Conservation (phyloP, 2,113 vertebrate genomes). For the Otocyon megalotis region DNA sequence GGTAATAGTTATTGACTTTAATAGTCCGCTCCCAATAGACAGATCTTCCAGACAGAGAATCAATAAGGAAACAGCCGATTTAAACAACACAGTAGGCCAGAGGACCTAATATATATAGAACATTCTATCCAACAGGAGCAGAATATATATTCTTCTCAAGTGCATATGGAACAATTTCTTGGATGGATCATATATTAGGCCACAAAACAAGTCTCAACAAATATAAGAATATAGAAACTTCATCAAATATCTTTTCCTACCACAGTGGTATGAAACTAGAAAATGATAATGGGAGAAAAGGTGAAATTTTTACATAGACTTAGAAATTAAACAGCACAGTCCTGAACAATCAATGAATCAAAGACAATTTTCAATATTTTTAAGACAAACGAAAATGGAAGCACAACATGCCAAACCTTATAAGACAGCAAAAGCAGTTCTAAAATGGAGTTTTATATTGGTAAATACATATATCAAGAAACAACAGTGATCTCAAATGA, state of each 20-base stretch:
- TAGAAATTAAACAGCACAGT: background rate
- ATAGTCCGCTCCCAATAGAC: background rate
- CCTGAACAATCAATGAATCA: background rate
- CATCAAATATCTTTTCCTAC: background rate
- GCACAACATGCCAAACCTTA: background rate
- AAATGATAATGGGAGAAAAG: background rate
- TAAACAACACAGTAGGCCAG: background rate
- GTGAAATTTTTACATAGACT: background rate
- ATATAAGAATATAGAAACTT: background rate
- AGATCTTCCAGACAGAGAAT: background rate
- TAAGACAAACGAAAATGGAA: background rate
- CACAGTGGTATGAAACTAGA: background rate
- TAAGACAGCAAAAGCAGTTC: background rate
- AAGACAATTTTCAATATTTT: background rate
- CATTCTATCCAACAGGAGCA: background rate
- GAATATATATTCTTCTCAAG: background rate
- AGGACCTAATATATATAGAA: background rate
- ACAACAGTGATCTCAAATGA: background rate
- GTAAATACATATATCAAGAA: background rate
- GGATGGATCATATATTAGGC: background rate
- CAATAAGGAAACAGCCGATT: background rate
- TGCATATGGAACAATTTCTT: background rate
- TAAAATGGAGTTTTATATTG: background rate
- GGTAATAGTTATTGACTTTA: background rate
- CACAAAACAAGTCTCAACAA: background rate